Evolutionary conservation across 2,888 invertebrate genomes (phyloP).

Genomic region (Agonopterix heracliana): DNA sequence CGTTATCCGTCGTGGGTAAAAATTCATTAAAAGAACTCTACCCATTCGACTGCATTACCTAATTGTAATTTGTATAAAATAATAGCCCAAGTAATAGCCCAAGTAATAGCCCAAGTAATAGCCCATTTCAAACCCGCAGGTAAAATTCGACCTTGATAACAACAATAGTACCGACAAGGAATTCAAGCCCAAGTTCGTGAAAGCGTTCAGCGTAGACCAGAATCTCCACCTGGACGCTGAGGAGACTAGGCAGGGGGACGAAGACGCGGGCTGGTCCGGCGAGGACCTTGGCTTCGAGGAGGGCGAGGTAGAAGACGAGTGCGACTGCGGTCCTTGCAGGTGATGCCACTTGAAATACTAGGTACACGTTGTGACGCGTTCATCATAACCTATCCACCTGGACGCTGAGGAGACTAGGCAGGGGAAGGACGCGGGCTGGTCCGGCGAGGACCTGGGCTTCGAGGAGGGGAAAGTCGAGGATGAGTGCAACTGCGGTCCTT

Average conservation of each 20-base stretch:
- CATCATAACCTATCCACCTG: slow-evolving; percentile 37
- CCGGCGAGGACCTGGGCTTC: slow-evolving; percentile 59
- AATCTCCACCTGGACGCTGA: slow-evolving; percentile 30
- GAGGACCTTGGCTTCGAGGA: not conserved
- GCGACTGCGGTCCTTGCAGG: not conserved
- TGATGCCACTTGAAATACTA: not conserved
- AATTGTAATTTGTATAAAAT: no score
- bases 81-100: no score
- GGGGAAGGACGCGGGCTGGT: slow-evolving; percentile 27
- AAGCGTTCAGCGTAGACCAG: slow-evolving; percentile 39
- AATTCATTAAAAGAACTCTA: no score
- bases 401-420: slow-evolving; percentile 10
- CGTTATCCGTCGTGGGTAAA: no score
- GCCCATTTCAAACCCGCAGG: slow-evolving; percentile 31
- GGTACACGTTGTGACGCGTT: slow-evolving; percentile 28
- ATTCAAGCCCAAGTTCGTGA: slow-evolving; percentile 16
- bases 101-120: no score
- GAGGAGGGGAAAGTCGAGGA: slow-evolving; percentile 54
- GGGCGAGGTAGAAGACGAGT: not conserved
- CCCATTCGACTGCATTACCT: no score
- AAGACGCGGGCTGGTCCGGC: slow-evolving; percentile 16
- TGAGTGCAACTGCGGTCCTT: slow-evolving; percentile 54
- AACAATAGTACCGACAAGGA: slow-evolving; percentile 28
- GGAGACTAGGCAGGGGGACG: not conserved
- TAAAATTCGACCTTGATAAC: slow-evolving; percentile 46